Evolutionary conservation across 2,888 invertebrate species (phyloP), one percentile per base, ranked within the genome.

Genomic region (Torymus texanus): DNA sequence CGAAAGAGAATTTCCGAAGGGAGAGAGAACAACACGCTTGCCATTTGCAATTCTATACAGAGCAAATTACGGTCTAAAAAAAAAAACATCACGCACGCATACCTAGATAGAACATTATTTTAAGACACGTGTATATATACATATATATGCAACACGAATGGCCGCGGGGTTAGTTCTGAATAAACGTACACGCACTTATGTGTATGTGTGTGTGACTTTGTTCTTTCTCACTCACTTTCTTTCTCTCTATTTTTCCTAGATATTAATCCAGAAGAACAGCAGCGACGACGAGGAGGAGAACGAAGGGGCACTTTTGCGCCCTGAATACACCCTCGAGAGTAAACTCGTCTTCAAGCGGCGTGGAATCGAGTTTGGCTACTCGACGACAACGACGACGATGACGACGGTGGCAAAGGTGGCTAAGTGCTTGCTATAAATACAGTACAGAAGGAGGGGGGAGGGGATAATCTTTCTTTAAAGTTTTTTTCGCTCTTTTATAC

Each of bases 331-430:
- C 29, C 12, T 61, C 55, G 73, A 74, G 73, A 74, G 65, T 58
- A 58, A 74, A 74, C 73, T 67, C 51, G 55, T 29, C 62, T 56
- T 70, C 12, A n/a, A 70, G 61, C 59, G 2, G 12, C 50, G 12
- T 41, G 29, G 53, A 67, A 78, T 78, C 50, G 72, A 67, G 61
- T 72, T 62, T 73, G 55, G 76, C 12, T 18, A 24, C 50, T 71
- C 24, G 16, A 41, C 41, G 8, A 8, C 8, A 0, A 41, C 41
- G 41, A 41, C 41, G 8, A 8, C n/a, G 2, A 2, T 21, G 2
- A 21, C 21, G 21, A 21, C 41, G 41, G 41, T 41, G 41, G 8
- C 41, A 41, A 41, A 41, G 41, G 14, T 13, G 16, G 73, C 18
- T 62, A 65, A 55, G 55, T 12, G 18, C 56, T 24, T 41, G n/a